A percentile compares a stretch with the other conserved stretches of the same genome.
phyloP scores from a whole-genome alignment of 2,113 vertebrate species.

The Perca fluviatilis region DNA sequence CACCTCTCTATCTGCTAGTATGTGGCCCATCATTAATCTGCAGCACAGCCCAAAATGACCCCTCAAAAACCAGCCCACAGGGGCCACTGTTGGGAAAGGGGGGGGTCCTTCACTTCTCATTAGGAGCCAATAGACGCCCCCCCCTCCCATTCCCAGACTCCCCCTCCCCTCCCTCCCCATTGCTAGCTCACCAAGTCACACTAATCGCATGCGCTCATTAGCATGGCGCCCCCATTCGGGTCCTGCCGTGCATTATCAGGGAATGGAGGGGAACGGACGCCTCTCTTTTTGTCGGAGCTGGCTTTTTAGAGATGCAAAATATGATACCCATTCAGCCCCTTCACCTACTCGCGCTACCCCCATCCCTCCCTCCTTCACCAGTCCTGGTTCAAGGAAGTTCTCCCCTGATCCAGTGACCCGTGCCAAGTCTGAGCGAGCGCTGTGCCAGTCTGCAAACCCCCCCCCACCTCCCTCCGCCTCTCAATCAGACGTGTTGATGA shows the following conservation, averaged over 20 bases:
- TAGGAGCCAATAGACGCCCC: constrained; percentile 57
- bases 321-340: constrained; percentile 56
- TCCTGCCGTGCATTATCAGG: constrained; percentile 74
- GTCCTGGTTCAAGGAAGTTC: constrained; percentile 46
- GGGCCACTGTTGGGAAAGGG: constrained; percentile 71
- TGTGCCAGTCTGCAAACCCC: constrained; percentile 59
- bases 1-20: constrained; percentile 71
- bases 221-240: constrained; percentile 73
- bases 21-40: constrained; percentile 83
- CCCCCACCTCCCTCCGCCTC: background rate
- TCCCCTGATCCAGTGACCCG: constrained; percentile 45
- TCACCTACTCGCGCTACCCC: constrained; percentile 32
- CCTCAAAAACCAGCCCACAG: constrained; percentile 57
- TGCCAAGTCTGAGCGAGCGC: constrained; percentile 60
- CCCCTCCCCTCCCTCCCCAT: constrained; percentile 5
- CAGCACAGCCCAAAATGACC: constrained; percentile 69
- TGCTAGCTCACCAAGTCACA: constrained; percentile 60
- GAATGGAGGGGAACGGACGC: constrained; percentile 70
- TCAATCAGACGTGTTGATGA: constrained; percentile 47
- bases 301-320: constrained; percentile 84
- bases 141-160: constrained; percentile 2
- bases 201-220: constrained; percentile 83
- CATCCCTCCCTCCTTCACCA: constrained; percentile 15
- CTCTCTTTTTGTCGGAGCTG: constrained; percentile 75
- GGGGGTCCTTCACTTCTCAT: constrained; percentile 68